A percentile compares a stretch with the other conserved stretches of the same genome.
These are phyloP conservation scores for Diprion similis DNA, from an alignment of 1,140 invertebrate genomes.

Conservation along the genomic window DNA sequence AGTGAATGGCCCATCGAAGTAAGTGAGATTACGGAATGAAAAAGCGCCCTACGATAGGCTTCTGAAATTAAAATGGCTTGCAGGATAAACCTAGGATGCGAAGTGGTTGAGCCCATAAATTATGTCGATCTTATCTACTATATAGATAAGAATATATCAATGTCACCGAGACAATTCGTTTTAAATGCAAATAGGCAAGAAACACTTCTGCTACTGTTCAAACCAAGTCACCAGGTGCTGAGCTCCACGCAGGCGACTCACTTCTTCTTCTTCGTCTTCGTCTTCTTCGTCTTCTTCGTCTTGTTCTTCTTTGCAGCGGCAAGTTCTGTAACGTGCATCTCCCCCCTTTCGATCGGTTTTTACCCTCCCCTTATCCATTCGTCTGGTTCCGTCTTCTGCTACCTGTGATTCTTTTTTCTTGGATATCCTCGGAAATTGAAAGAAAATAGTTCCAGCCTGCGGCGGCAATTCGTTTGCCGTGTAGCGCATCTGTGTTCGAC, in stretches of 20 bases:
- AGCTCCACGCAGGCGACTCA: background rate
- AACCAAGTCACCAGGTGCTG: slow-evolving; percentile 6
- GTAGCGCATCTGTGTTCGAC: too few species aligned
- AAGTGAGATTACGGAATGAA: too few species aligned
- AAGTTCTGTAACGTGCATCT: background rate
- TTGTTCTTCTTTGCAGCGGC: background rate
- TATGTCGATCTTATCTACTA: slow-evolving; percentile 44
- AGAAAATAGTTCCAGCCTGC: too few species aligned
- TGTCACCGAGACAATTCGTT: slow-evolving; percentile 41
- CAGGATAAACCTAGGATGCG: background rate
- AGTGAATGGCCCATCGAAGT: too few species aligned
- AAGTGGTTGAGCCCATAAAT: slow-evolving; percentile 40
- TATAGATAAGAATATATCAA: slow-evolving; percentile 53
- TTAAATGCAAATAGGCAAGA: slow-evolving; percentile 56
- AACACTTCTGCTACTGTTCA: background rate
- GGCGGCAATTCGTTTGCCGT: too few species aligned
- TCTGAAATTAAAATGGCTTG: too few species aligned
- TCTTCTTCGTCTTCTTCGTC: background rate
- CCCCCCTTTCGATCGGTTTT: background rate
- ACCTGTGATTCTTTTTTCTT: too few species aligned
- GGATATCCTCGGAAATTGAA: too few species aligned
- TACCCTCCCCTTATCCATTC: background rate
- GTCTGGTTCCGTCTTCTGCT: too few species aligned
- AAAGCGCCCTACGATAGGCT: too few species aligned
- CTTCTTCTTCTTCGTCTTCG: background rate